Base-by-base conservation (phyloP, 2,797 vertebrate species). In the Gymnoscopelus braueri region DNA sequence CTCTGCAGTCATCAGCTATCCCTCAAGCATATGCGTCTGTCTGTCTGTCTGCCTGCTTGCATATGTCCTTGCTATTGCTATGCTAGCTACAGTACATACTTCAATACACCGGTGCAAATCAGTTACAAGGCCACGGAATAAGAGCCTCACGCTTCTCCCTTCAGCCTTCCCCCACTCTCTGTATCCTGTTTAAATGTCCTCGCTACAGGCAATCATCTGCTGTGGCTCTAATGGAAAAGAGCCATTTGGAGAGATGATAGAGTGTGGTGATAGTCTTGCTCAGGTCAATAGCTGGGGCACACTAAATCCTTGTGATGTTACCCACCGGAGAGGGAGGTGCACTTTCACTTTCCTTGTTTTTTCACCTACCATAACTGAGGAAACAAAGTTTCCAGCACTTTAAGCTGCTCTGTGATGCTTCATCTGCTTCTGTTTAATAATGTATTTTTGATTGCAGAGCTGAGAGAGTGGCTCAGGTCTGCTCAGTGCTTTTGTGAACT, bases 201-300 rank as follows among this genome's bases (percentile, higher is more conserved):
- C 78, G 60, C 72, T 79, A 53, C 67, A 82, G 79, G 80, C 81
- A 84, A 85, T 82, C 72, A 76, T 77, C 71, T 55, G 60, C 57
- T 11, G 1, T 26, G 64, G 72, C 71, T 63, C 71, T 84, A 79
- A 84, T 84, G 86, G 80, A 85, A 87, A 81, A 80, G 60, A 84
- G 72, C 48, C 73, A 75, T 84, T 86, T 77, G 53, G 63, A 80
- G 72, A 79, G 69, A 84, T 75, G 78, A 84, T 81, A 65, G 64
- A 86, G 78, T 74, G 79, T 60, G 2, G 60, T 81, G 68, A 84
- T 69, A 73, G 81, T 72, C 65, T 69, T 62, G 74, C 57, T 69
- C 72, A 69, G 77, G 85, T 88, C 88, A 88, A 84, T 86, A 81
- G 76, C 54, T 66, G 7, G 75, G 72, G 68, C 67, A 57, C 69